These are phyloP conservation scores for Pachyuromys duprasi DNA, from an alignment of 2,797 vertebrate genomes.

Conservation along the genomic window DNA sequence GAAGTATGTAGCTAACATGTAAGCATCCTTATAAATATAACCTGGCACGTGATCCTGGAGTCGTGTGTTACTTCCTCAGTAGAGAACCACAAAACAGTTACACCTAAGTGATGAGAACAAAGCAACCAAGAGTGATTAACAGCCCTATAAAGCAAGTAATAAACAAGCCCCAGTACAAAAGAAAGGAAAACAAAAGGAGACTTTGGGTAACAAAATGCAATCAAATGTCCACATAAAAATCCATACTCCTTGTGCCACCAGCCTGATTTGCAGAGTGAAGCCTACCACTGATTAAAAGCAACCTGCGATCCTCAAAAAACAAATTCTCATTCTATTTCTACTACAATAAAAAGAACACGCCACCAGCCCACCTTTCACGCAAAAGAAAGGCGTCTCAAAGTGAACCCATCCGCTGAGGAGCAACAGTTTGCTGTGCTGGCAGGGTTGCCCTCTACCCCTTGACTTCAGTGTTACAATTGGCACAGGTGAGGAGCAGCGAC, in stretches of 20 bases:
- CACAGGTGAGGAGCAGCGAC: neutral
- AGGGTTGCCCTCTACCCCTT: neutral
- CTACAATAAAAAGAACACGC: slow-evolving; percentile 26
- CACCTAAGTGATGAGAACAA: neutral
- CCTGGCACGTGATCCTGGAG: neutral
- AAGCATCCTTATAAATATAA: neutral
- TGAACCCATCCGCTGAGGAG: neutral
- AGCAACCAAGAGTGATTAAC: neutral
- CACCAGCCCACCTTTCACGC: neutral
- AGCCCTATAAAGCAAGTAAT: neutral
- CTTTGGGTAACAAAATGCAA: slow-evolving; percentile 26
- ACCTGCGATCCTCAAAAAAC: neutral
- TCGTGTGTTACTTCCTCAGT: neutral
- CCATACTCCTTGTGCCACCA: neutral
- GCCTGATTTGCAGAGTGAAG: slow-evolving; percentile 52
- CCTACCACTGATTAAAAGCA: neutral
- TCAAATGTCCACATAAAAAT: slow-evolving; percentile 43
- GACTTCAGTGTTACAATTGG: neutral
- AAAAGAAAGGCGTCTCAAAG: slow-evolving; percentile 7
- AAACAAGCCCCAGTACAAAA: neutral
- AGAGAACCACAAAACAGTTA: neutral
- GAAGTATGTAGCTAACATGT: neutral
- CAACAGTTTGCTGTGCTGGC: neutral
- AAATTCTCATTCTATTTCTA: slow-evolving; percentile 44
- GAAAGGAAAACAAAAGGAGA: neutral